phyloP scores from a whole-genome alignment of 2,888 invertebrate genomes.

The Eurytoma adleriae region DNA sequence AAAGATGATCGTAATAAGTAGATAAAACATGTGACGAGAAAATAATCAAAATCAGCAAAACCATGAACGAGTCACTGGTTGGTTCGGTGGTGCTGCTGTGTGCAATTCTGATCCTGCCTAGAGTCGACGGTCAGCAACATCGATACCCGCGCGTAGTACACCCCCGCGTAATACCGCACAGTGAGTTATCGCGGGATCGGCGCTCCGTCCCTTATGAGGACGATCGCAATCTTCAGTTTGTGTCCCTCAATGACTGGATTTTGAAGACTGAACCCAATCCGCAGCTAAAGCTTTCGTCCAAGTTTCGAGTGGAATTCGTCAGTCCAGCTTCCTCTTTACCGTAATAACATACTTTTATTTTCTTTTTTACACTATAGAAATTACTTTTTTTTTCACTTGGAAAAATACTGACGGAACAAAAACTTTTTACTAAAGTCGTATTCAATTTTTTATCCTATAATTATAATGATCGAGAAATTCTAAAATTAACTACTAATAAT shows the following conservation, averaged over 20 bases:
- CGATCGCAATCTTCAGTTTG: conserved; percentile 48
- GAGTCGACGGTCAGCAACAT: conserved; percentile 12
- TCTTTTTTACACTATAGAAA: too few relatives aligned
- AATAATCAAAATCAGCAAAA: background rate
- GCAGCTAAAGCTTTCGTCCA: conserved; percentile 61
- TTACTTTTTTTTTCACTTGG: too few relatives aligned
- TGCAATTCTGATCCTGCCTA: background rate
- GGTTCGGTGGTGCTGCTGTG: conserved; percentile 13
- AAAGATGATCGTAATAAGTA: too few relatives aligned
- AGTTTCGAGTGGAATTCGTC: background rate
- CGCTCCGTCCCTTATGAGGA: conserved; percentile 36
- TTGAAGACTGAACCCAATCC: conserved; percentile 62
- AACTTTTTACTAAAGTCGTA: too few relatives aligned
- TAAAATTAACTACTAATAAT: too few relatives aligned
- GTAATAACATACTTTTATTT: too few relatives aligned
- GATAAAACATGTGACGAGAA: background rate
- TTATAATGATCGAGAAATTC: too few relatives aligned
- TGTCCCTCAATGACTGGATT: conserved; percentile 67
- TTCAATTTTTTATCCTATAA: too few relatives aligned
- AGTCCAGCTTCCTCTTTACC: too few relatives aligned
- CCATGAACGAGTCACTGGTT: conserved; percentile 28
- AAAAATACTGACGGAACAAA: too few relatives aligned
- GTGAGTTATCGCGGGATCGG: conserved; percentile 50
- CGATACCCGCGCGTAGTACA: conserved; percentile 61
- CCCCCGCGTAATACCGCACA: conserved; percentile 61